Conservation (phyloP, 2,888 invertebrate genomes). For the Hemistola chrysoprasaria region DNA sequence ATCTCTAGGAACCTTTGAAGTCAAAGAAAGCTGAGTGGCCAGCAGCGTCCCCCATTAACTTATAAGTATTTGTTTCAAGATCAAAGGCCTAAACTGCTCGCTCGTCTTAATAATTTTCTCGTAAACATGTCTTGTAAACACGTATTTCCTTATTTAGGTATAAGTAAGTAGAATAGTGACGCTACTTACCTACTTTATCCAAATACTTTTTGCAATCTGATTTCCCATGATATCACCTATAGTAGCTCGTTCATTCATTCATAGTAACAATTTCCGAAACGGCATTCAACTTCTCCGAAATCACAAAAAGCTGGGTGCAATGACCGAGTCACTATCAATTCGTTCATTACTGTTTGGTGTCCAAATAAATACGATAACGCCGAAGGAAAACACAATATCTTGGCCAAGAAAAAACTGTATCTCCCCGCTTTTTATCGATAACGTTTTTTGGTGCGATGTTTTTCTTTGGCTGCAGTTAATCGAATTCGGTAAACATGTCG, state of each 20-base stretch:
- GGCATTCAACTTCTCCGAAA: constrained; percentile 17
- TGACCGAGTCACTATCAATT: constrained; percentile 35
- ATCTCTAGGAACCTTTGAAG: too few species aligned
- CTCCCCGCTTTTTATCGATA: constrained; percentile 54
- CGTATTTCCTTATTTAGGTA: too few species aligned
- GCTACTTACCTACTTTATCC: neutral
- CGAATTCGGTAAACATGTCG: constrained; percentile 63
- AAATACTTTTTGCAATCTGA: constrained; percentile 1
- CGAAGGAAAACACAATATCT: constrained; percentile 67
- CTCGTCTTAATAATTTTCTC: too few species aligned
- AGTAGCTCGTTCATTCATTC: constrained; percentile 25
- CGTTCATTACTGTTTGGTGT: constrained; percentile 31
- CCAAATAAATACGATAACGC: constrained; percentile 68
- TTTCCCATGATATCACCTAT: neutral
- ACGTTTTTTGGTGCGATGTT: constrained; percentile 64
- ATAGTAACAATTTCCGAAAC: constrained; percentile 17
- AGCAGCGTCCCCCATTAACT: too few species aligned
- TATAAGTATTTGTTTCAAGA: too few species aligned
- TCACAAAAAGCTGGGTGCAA: constrained; percentile 34
- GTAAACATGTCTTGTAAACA: too few species aligned
- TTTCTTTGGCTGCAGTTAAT: constrained; percentile 60
- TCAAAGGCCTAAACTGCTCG: too few species aligned
- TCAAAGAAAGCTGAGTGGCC: too few species aligned
- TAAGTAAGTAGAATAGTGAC: too few species aligned
- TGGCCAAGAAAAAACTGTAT: constrained; percentile 58